Evolutionary conservation across 2,888 invertebrate genomes (phyloP), one percentile per base, ranked within the genome.

Genomic region (Netelia melanura): DNA sequence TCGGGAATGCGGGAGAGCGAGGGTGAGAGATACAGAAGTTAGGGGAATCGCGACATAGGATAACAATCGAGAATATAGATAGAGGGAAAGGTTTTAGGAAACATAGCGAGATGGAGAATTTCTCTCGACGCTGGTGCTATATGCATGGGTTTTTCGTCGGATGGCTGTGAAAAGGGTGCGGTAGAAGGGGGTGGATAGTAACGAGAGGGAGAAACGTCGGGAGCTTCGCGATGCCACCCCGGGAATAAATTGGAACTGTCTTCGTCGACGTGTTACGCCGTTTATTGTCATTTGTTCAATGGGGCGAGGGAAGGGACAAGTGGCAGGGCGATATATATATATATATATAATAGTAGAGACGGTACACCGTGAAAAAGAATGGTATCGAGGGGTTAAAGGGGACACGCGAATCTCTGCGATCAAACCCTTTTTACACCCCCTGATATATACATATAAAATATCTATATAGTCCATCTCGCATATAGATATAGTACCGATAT

Each of bases 281-380:
- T 92, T 92, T 91, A 91, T 92, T 91, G 92, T 91, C 91, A 90
- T 92, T 92, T 91, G 89, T 90, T 91, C 92, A 89, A 91, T 90
- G 91, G 86, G 87, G 88, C 44, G 23, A 71, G 58, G 44, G 48
- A 62, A 30, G 56, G 44, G 52, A 68, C 10, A 44, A 25, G n/a
- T 43, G 38, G 6, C 62, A 17, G 25, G 21, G 23, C 3, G 8
- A 30, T 21, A 65, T 8, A 17, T 17, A 72, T n/a, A 17, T 17
- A 54, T n/a, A 23, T 43, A 23, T 21, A 52, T 54, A 62, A 75
- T 11, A 48, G n/a, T 25, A 8, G 48, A 58, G 56, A 58, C 44
- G 68, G 23, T 23, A 70, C 10, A 14, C 2, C 5, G 23, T 25
- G 56, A 43, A 76, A 68, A 70, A 65, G 25, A n/a, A 30, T 11